These are phyloP conservation scores for Drosophila fuyamai DNA, from an alignment of 1,140 invertebrate species.

Conservation along the genomic window DNA sequence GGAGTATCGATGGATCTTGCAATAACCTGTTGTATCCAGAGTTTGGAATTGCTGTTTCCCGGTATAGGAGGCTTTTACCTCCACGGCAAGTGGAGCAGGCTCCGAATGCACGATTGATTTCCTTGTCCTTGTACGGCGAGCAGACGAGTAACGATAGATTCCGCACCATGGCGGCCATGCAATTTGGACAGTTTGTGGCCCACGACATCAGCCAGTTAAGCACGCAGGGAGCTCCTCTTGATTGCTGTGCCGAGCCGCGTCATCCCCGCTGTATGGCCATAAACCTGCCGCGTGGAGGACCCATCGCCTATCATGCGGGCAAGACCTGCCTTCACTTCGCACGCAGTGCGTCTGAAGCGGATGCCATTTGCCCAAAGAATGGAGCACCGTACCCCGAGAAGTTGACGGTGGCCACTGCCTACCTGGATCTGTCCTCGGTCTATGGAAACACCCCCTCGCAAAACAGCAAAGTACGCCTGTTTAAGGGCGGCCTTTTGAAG, in stretches of 20 bases:
- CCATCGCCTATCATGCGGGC: constrained; percentile 87
- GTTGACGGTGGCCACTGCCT: constrained; percentile 92
- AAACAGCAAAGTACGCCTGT: constrained; percentile 87
- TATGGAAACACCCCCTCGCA: constrained; percentile 90
- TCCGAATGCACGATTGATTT: constrained; percentile 90
- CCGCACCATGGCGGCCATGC: constrained; percentile 91
- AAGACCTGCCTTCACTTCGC: constrained; percentile 92
- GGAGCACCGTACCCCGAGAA: constrained; percentile 89
- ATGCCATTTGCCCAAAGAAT: constrained; percentile 87
- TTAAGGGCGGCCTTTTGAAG: constrained; percentile 87
- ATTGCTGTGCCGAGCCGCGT: constrained; percentile 75
- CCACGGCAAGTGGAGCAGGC: constrained; percentile 88
- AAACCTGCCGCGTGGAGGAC: constrained; percentile 91
- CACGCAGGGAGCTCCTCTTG: constrained; percentile 88
- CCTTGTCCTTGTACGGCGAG: constrained; percentile 88
- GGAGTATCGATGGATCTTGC: constrained; percentile 93
- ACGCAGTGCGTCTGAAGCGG: constrained; percentile 89
- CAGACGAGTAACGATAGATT: constrained; percentile 88
- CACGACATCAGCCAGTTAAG: constrained; percentile 92
- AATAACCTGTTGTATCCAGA: constrained; percentile 91
- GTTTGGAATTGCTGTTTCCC: constrained; percentile 90
- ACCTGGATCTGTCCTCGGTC: constrained; percentile 92
- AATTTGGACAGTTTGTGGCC: constrained; percentile 94
- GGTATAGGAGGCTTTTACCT: constrained; percentile 89
- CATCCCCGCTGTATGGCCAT: constrained; percentile 91